A percentile compares a stretch with the other conserved stretches of the same genome.
Conservation (phyloP, 1,140 invertebrate species). For the Catajapyx aquilonaris region DNA sequence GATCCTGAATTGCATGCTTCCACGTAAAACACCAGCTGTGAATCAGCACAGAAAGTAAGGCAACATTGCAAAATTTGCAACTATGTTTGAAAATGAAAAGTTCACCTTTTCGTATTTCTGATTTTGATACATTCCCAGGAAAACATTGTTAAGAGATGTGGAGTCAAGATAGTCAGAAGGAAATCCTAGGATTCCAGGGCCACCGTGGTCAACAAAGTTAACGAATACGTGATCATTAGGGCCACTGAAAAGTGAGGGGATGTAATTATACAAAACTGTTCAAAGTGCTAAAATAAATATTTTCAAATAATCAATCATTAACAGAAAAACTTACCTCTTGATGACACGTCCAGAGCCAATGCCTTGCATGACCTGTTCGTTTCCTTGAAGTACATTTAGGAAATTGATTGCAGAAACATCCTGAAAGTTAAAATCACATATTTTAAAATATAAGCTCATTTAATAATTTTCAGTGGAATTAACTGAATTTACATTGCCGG, state of each 20-base stretch:
- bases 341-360: no score
- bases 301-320: no score
- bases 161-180: slow-evolving; percentile 20
- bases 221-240: slow-evolving; percentile 38
- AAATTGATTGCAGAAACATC: slow-evolving; percentile 29
- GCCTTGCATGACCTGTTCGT: no score
- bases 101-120: no score
- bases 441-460: no score
- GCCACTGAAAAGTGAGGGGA: slow-evolving; percentile 20
- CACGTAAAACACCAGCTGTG: slow-evolving; percentile 38
- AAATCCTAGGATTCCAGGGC: slow-evolving; percentile 33
- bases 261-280: not conserved
- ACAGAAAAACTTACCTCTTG: no score
- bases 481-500: slow-evolving; percentile 17
- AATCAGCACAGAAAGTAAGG: no score
- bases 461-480: no score
- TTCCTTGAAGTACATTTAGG: slow-evolving; percentile 27
- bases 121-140: no score
- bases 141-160: no score
- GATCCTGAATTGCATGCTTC: slow-evolving; percentile 45
- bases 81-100: no score
- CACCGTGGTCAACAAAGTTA: slow-evolving; percentile 43
- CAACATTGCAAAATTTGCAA: no score
- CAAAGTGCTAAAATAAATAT: slow-evolving; percentile 5
- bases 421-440: slow-evolving; percentile 11